A percentile compares a stretch with the other conserved stretches of the same genome.
phyloP scores from a whole-genome alignment of 2,797 vertebrate species.

The Schizopygopsis pylzovi region DNA sequence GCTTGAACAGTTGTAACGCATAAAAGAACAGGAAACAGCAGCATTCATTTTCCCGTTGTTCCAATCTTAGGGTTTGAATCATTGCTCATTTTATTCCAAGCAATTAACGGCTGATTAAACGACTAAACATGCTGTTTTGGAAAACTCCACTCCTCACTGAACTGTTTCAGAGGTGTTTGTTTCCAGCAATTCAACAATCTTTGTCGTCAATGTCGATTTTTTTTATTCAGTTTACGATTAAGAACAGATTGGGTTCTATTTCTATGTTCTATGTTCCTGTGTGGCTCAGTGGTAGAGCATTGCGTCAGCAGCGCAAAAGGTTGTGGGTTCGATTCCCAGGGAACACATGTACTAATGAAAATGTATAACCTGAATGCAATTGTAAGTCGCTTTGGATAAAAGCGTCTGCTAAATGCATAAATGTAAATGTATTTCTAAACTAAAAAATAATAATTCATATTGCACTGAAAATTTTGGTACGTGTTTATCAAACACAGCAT shows the following conservation, averaged over 20 bases:
- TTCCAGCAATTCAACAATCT: neutral
- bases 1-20: neutral
- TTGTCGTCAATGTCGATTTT: neutral
- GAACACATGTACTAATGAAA: no score
- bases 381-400: no score
- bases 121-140: neutral
- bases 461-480: no score
- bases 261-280: no score
- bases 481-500: no score
- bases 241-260: no score
- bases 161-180: slow-evolving; percentile 1
- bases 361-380: no score
- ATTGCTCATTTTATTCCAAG: neutral
- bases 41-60: neutral
- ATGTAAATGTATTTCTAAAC: neutral
- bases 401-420: no score
- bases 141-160: neutral
- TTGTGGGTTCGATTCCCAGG: no score
- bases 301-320: no score
- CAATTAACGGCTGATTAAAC: slow-evolving; percentile 31
- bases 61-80: neutral
- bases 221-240: no score
- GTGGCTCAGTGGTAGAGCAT: no score
- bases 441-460: neutral
- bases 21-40: slow-evolving; percentile 27